Evolutionary conservation across 2,888 invertebrate species (phyloP).

Genomic region (Resseliella maxima): DNA sequence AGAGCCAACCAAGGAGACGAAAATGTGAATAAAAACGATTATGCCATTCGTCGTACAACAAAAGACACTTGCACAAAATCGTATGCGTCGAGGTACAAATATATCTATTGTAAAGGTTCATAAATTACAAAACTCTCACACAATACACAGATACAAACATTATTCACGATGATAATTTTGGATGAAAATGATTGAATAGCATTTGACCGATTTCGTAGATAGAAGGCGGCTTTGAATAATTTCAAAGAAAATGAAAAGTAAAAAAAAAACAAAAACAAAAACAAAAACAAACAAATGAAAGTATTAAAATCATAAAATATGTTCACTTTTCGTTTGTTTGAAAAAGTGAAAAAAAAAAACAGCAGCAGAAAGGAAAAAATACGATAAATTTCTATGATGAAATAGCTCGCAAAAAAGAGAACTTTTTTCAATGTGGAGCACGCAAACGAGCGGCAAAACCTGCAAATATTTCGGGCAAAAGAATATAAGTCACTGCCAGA

Average conservation of each 20-base stretch:
- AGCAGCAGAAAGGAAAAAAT: slow-evolving; percentile 10
- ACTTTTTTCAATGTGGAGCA: slow-evolving; percentile 8
- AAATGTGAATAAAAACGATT: not conserved
- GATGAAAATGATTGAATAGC: not conserved
- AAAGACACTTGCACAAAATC: not conserved
- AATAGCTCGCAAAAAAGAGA: slow-evolving; percentile 28
- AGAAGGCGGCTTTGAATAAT: too few species aligned
- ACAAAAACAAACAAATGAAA: slow-evolving; percentile 28
- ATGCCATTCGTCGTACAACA: not conserved
- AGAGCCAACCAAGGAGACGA: too few species aligned
- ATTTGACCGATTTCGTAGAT: slow-evolving; percentile 34
- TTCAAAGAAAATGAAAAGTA: not conserved
- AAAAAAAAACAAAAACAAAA: not conserved
- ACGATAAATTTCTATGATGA: not conserved
- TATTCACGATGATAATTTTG: slow-evolving; percentile 1
- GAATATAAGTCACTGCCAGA: slow-evolving; percentile 13
- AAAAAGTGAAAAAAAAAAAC: not conserved
- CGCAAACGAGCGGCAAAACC: slow-evolving; percentile 12
- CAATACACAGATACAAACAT: not conserved
- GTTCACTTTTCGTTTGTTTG: not conserved
- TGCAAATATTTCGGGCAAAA: not conserved
- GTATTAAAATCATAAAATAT: slow-evolving; percentile 46
- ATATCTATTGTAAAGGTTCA: slow-evolving; percentile 30
- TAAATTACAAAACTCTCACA: slow-evolving; percentile 20
- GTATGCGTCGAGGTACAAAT: not conserved